Evolutionary conservation across 1,140 invertebrate genomes (phyloP).

Genomic region (Drosophila erecta): DNA sequence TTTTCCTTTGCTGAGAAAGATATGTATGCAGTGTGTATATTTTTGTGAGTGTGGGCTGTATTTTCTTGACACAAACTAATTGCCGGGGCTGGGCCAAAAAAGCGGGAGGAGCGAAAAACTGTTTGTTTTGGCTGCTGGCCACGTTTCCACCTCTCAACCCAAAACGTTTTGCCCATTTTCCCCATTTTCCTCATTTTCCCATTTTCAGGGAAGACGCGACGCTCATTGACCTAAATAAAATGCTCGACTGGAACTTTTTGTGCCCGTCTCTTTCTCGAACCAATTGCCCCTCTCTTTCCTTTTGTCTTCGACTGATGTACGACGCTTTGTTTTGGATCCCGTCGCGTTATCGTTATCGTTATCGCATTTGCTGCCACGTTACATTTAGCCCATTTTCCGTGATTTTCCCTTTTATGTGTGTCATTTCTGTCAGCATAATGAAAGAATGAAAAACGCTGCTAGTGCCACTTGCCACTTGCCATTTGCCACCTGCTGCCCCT

Average conservation of each 20-base stretch:
- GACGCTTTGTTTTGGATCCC: conserved; percentile 43
- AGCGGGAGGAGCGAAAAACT: conserved; percentile 18
- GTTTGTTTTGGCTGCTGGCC: conserved; percentile 45
- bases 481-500: conserved; percentile 47
- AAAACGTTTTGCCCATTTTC: too few relatives aligned
- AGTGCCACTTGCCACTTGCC: conserved; percentile 27
- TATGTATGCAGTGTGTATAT: neutral
- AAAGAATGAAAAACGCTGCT: conserved; percentile 39
- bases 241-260: conserved; percentile 49
- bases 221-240: conserved; percentile 82
- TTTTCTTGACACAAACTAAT: conserved; percentile 42
- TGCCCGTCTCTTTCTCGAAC: conserved; percentile 1
- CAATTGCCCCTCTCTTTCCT: neutral
- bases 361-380: conserved; percentile 68
- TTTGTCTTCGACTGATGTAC: conserved; percentile 57
- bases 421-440: conserved; percentile 72
- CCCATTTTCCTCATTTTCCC: too few relatives aligned
- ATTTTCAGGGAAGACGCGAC: conserved; percentile 7
- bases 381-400: conserved; percentile 4
- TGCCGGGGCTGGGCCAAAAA: conserved; percentile 27
- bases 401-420: conserved; percentile 39
- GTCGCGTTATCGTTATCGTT: conserved; percentile 61
- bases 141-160: conserved; percentile 7
- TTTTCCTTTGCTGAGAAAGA: too few relatives aligned
- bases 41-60: neutral